Evolutionary conservation across 2,113 vertebrate species (phyloP).

Genomic region (Gallinago media): DNA sequence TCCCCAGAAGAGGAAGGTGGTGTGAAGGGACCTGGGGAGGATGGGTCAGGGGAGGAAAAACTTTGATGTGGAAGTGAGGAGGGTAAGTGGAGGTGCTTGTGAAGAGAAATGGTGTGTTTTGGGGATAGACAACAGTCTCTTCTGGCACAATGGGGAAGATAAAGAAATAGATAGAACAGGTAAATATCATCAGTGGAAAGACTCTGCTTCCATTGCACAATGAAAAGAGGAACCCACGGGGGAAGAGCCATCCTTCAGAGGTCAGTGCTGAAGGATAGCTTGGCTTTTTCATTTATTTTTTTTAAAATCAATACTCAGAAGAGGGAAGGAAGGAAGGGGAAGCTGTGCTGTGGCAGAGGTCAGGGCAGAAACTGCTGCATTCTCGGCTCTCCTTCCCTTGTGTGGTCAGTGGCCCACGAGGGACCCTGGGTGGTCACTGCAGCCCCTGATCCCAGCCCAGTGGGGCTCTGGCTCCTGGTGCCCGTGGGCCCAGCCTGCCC

Average conservation of each 20-base stretch:
- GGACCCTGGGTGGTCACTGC: accelerated
- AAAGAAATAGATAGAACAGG: background rate
- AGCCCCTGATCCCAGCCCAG: background rate
- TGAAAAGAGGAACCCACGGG: background rate
- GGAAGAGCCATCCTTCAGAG: background rate
- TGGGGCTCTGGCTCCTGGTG: accelerated
- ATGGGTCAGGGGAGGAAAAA: background rate
- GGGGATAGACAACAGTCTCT: background rate
- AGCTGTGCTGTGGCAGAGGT: background rate
- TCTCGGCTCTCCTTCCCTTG: background rate
- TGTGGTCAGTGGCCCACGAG: background rate
- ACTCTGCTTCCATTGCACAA: background rate
- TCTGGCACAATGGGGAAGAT: background rate
- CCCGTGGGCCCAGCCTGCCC: accelerated
- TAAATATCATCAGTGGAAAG: background rate
- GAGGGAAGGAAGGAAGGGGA: background rate
- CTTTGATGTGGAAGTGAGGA: background rate
- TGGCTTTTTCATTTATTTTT: background rate
- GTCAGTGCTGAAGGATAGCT: background rate
- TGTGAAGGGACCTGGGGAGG: background rate
- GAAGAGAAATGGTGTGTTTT: background rate
- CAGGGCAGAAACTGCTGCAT: background rate
- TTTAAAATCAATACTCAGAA: background rate
- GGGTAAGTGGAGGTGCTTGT: no score
- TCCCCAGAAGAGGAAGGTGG: accelerated